Percentiles rank a stretch among this genome's conserved stretches.
Conservation (phyloP, 2,113 vertebrate species). For the Chamaea fasciata region DNA sequence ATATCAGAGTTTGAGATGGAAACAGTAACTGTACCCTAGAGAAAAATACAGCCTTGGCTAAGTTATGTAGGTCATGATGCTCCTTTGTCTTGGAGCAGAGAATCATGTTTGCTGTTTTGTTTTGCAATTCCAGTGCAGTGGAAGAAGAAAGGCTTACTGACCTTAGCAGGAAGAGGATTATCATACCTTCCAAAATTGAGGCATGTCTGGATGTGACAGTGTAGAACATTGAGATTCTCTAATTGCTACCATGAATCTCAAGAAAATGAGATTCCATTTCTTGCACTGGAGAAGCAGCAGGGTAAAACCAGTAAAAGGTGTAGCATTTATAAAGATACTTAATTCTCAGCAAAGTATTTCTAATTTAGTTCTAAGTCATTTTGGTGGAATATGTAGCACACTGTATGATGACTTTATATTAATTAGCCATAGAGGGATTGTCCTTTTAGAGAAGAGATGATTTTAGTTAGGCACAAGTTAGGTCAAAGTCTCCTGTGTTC, state of each 20-base stretch:
- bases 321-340: not conserved
- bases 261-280: not conserved
- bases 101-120: not conserved
- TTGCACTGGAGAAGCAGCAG: not conserved
- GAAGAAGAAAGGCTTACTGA: not conserved
- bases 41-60: not conserved
- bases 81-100: not conserved
- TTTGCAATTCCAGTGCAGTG: not conserved
- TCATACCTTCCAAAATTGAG: not conserved
- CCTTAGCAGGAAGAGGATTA: not conserved
- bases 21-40: not conserved
- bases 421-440: not conserved
- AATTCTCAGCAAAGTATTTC: not conserved
- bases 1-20: not conserved
- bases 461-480: not conserved
- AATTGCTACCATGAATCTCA: not conserved
- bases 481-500: not conserved
- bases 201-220: not conserved
- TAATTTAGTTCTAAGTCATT: not conserved
- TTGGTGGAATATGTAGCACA: not conserved
- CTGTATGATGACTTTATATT: not conserved
- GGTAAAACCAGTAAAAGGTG: not conserved
- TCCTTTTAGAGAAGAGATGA: not conserved
- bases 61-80: not conserved
- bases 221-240: not conserved